Evolutionary conservation across 1,140 invertebrate species (phyloP).

Genomic region (Oryctes rhinoceros): DNA sequence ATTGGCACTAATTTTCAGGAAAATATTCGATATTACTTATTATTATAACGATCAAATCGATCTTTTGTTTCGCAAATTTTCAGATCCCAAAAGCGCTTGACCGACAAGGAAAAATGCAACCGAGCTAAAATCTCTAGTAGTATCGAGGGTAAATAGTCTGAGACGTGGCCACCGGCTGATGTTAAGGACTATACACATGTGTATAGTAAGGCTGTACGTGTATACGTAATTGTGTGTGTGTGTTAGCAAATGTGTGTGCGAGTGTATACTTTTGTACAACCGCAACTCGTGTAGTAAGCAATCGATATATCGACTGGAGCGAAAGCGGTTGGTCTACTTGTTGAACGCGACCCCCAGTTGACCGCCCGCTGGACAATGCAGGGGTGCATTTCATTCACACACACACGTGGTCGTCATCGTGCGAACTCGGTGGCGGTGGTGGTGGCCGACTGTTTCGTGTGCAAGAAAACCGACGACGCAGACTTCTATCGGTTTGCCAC

Average conservation of each 20-base stretch:
- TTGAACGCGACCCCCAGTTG: slow-evolving; percentile 45
- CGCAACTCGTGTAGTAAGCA: slow-evolving; percentile 46
- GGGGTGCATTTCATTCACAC: slow-evolving; percentile 47
- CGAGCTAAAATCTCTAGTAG: slow-evolving; percentile 9
- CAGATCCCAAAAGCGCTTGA: not conserved
- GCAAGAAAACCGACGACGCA: slow-evolving; percentile 25
- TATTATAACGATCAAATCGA: not conserved
- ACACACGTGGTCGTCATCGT: slow-evolving; percentile 41
- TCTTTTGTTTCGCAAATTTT: slow-evolving; percentile 2
- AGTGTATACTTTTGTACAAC: slow-evolving; percentile 46
- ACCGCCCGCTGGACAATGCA: slow-evolving; percentile 46
- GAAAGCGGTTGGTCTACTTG: slow-evolving; percentile 46
- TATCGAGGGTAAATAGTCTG: slow-evolving; percentile 31
- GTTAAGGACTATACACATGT: slow-evolving; percentile 22
- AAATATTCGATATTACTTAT: not conserved
- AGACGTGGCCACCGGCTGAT: slow-evolving; percentile 30
- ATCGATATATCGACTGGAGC: slow-evolving; percentile 47
- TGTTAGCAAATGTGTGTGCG: not conserved
- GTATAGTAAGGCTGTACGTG: not conserved
- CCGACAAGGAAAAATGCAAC: slow-evolving; percentile 18
- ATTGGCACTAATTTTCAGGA: too few relatives aligned
- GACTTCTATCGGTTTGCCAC: not conserved
- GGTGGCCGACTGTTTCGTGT: slow-evolving; percentile 8
- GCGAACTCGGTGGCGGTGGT: slow-evolving; percentile 13
- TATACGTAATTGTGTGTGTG: not conserved